Evolutionary conservation across 2,888 invertebrate genomes (phyloP), one percentile per base, ranked within the genome.

Genomic region (Mythimna pallens): DNA sequence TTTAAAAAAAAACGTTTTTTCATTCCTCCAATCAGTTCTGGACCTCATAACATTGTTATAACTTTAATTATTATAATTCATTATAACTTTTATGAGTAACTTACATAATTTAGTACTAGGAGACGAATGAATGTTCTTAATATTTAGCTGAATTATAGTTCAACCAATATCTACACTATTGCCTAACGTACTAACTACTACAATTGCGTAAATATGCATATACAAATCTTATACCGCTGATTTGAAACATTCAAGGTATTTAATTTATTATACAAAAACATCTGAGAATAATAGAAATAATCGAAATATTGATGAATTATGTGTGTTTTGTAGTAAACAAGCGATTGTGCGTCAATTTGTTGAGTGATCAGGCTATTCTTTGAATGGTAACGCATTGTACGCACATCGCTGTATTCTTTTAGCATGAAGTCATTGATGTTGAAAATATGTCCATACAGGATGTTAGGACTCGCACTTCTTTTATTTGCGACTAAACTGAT

Each of bases 361-460:
- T 74, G 71, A 81, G 77, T 72, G 78, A 76, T 81, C 81, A 71
- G 36, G 74, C 85, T 87, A 88, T 92, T 89, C 90, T 87, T 83
- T 89, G 90, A 90, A 92, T 87, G 86, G 73, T 75, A 80, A 80
- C 76, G 77, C 82, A 78, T 71, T 73, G 65, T 76, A 73, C 58
- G 65, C 47, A 61, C 30, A 10, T 65, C 59, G 54, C 64, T 73
- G 85, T 93, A 92, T 93, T 92, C 92, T 92, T 93, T 93, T 91
- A 92, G 90, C 92, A 90, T 93, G 94, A 94, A 93, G 88, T 93
- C 93, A 94, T 89, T 90, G 82, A 90, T 91, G 90, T 90, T 89
- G 89, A 88, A 93, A 91, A 92, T 93, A 92, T 86, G 77, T 73
- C 22, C 50, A 81, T 89, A 92, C 92, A 93, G 92, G 87, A 65